Conservation (phyloP, 2,888 invertebrate species). For the Drosophila mercatorum region DNA sequence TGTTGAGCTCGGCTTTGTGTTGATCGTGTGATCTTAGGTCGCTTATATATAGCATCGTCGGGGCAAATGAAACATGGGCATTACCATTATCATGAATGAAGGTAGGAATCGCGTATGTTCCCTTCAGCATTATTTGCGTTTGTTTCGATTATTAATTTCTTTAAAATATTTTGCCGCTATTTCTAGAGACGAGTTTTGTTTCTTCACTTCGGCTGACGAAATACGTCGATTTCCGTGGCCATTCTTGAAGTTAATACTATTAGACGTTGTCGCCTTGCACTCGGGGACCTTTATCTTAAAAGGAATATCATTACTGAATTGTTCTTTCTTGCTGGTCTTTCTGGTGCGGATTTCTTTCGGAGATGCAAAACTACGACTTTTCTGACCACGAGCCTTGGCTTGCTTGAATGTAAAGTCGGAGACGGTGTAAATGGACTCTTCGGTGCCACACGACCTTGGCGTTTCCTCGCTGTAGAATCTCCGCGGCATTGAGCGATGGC, state of each 20-base stretch:
- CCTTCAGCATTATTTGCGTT: slow-evolving; percentile 3
- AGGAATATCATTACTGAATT: neutral
- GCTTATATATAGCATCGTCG: neutral
- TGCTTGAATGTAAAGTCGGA: neutral
- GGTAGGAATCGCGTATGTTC: too few species aligned
- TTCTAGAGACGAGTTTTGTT: slow-evolving; percentile 6
- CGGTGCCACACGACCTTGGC: neutral
- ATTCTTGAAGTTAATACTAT: too few species aligned
- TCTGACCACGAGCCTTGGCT: neutral
- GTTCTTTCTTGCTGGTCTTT: neutral
- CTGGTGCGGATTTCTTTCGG: neutral
- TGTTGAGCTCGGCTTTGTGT: neutral
- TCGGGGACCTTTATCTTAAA: neutral
- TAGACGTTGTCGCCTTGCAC: neutral
- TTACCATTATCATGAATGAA: neutral
- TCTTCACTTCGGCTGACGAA: neutral
- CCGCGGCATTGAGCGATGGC: neutral
- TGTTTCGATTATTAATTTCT: slow-evolving; percentile 25
- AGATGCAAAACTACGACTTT: neutral
- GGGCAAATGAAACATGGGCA: neutral
- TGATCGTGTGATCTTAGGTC: neutral
- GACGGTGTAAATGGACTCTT: neutral
- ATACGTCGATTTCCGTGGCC: neutral
- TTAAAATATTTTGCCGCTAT: slow-evolving; percentile 27
- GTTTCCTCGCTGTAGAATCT: accelerated